Conservation (phyloP, 2,113 vertebrate genomes). For the Gymnocephalus cernua region DNA sequence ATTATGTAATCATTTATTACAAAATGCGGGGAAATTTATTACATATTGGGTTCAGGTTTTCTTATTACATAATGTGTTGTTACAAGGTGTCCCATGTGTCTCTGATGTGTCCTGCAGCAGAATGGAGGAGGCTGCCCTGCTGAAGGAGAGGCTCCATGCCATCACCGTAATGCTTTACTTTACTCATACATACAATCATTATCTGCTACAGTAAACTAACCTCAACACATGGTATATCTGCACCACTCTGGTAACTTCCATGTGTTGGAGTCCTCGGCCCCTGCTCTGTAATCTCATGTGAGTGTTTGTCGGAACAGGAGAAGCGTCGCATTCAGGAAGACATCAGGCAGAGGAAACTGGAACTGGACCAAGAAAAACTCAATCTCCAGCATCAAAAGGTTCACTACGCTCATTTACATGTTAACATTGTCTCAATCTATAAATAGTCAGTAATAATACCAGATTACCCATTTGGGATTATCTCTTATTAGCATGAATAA, state of each 20-base stretch:
- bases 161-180: constrained; percentile 62
- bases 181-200: too few relatives aligned
- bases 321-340: constrained; percentile 66
- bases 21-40: too few relatives aligned
- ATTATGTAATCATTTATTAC: too few relatives aligned
- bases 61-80: too few relatives aligned
- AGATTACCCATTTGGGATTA: neutral
- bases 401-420: neutral
- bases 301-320: constrained; percentile 42
- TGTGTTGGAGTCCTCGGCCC: neutral
- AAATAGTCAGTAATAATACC: neutral
- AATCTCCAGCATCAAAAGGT: constrained; percentile 71
- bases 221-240: neutral
- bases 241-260: neutral
- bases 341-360: constrained; percentile 64
- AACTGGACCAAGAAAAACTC: constrained; percentile 72
- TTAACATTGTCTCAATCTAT: neutral
- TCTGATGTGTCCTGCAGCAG: neutral
- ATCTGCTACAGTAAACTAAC: neutral
- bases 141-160: constrained; percentile 64
- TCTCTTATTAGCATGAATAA: neutral
- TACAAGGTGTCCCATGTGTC: too few relatives aligned
- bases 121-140: constrained; percentile 66
- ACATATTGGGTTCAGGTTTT: too few relatives aligned
- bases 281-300: neutral